Evolutionary conservation across 2,888 invertebrate species (phyloP).

Genomic region (Caradrina clavipalpis): DNA sequence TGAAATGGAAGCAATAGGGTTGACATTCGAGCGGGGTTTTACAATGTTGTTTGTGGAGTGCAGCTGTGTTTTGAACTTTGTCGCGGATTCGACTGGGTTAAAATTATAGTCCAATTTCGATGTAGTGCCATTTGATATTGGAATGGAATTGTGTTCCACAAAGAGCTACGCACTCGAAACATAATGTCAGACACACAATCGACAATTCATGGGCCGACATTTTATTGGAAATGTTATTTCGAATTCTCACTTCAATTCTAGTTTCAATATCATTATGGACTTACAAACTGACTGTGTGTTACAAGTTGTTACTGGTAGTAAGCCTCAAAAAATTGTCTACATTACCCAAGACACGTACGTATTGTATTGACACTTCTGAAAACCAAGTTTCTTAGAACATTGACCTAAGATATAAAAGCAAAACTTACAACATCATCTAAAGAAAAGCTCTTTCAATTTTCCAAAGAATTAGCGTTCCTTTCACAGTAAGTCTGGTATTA

Average conservation of each 20-base stretch:
- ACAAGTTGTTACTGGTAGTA: no score
- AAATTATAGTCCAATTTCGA: conserved; percentile 44
- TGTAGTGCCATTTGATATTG: conserved; percentile 35
- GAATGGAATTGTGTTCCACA: conserved; percentile 30
- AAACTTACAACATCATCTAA: background rate
- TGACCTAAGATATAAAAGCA: conserved; percentile 2
- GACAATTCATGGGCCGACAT: background rate
- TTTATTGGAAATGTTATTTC: conserved; percentile 1
- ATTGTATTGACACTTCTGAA: background rate
- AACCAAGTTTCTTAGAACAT: background rate
- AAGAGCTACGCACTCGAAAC: background rate
- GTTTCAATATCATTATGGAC: background rate
- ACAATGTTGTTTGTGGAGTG: conserved; percentile 32
- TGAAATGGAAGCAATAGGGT: conserved; percentile 48
- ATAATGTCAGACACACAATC: background rate
- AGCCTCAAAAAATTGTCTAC: no score
- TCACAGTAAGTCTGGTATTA: conserved; percentile 43
- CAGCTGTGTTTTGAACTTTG: conserved; percentile 18
- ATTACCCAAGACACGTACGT: no score
- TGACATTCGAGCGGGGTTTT: conserved; percentile 44
- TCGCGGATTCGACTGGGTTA: conserved; percentile 8
- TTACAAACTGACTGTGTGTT: no score
- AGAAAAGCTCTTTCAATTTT: conserved; percentile 29
- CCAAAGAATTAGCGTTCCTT: conserved; percentile 37
- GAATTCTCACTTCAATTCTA: background rate